phyloP scores from a whole-genome alignment of 2,113 vertebrate species.

The Epinephelus fuscoguttatus region DNA sequence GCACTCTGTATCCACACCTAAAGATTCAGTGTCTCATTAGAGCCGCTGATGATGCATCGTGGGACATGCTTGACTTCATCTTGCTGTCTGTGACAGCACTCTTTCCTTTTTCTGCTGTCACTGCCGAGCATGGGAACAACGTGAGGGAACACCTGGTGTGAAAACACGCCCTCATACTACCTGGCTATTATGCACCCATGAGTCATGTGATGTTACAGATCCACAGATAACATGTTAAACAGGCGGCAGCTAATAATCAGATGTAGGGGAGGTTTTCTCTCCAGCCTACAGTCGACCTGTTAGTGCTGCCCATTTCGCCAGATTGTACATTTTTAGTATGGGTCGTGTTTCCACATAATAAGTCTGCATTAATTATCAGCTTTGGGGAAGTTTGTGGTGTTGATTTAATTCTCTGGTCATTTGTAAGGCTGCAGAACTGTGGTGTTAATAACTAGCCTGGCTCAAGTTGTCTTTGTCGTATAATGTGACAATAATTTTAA shows the following conservation, averaged over 20 bases:
- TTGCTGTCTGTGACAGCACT: constrained; percentile 2
- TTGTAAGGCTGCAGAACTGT: constrained; percentile 9
- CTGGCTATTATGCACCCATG: neutral
- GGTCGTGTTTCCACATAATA: neutral
- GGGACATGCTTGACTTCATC: constrained; percentile 6
- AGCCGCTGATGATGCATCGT: neutral
- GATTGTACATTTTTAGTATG: neutral
- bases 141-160: constrained; percentile 14
- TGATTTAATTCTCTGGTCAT: constrained; percentile 2
- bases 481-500: neutral
- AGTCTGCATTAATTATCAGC: neutral
- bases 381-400: neutral
- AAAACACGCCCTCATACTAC: constrained; percentile 8
- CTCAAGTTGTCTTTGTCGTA: neutral
- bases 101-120: constrained; percentile 29
- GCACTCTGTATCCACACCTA: neutral
- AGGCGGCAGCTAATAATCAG: neutral
- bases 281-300: neutral
- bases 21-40: constrained; percentile 9
- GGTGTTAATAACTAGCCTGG: constrained; percentile 1
- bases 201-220: constrained; percentile 16
- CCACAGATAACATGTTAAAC: constrained; percentile 15
- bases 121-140: constrained; percentile 19
- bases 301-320: neutral
- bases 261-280: neutral